Conservation (phyloP, 2,888 invertebrate genomes). For the Cephus sareptanus region DNA sequence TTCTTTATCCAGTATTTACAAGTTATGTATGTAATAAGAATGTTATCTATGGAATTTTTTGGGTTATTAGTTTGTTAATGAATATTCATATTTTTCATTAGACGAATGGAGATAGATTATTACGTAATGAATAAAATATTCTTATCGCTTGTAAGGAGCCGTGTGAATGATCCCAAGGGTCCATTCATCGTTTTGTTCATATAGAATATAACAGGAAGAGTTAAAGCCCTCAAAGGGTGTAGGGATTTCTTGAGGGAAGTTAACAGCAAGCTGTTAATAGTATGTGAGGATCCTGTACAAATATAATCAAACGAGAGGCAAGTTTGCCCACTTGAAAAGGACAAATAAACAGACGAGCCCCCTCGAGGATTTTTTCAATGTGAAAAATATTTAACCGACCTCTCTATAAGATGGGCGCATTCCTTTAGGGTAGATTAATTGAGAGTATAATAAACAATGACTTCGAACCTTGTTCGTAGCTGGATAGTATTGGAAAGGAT, state of each 20-base stretch:
- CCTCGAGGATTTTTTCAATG: background rate
- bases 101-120: background rate
- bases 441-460: background rate
- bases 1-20: background rate
- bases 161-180: background rate
- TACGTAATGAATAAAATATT: background rate
- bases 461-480: background rate
- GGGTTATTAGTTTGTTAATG: background rate
- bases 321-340: background rate
- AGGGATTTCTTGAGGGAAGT: background rate
- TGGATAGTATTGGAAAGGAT: background rate
- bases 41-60: background rate
- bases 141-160: background rate
- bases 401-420: background rate
- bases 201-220: background rate
- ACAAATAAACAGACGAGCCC: background rate
- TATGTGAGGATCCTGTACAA: background rate
- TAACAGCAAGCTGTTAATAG: background rate
- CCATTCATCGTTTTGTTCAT: background rate
- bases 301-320: background rate
- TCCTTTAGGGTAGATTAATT: background rate
- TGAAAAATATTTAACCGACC: background rate
- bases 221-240: background rate
- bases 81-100: background rate
- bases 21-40: background rate